Base-by-base conservation (phyloP, 2,888 invertebrate genomes). In the Trichacis sp. region DNA sequence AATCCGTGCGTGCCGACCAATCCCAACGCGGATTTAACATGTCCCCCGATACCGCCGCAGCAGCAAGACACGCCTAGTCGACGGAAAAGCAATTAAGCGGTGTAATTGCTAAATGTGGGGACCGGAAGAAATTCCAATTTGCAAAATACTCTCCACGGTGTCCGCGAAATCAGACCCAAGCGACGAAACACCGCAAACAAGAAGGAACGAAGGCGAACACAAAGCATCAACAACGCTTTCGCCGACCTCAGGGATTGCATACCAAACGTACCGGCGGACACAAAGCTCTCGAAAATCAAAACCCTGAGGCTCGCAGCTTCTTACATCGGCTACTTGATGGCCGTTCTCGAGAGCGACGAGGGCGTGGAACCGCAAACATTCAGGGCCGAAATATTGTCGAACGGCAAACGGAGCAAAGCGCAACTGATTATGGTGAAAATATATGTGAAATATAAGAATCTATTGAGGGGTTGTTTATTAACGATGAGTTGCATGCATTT, bases 221-320 rank as follows among this genome's bases (percentile, higher is more conserved):
- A 95, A 81, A 95, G 94, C 73, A 98, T 98, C 69, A 98, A 98
- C 85, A 95, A 94, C 50, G 97, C 97, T 0, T 98, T 97, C 82
- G 92, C 95, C 0, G 94, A 95, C 77, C 87, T 98, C 0, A 86
- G 97, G 11, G 96, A 96, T 69, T 95, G 96, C 83, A 98, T 98
- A 75, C 98, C 98, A 0, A 97, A 97, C 79, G 97, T 98, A 0
- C 97, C 97, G 0, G 92, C 94, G 0, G 97, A 98, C 80, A 98
- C 97, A 0, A 98, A 97, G 85, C 85, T 97, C 20, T 96, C 96
- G 11, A 97, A 97, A 90, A 97, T 97, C 74, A 98, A 98, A 86
- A 98, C 97, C 0, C 88, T 98, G 20, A 89, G 97, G 63, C 86
- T 98, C 76, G 97, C 97, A 0, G 97, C 95, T 0, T 93, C 93